Base-by-base conservation (phyloP, 2,113 vertebrate genomes). In the Psittacara wagleri region DNA sequence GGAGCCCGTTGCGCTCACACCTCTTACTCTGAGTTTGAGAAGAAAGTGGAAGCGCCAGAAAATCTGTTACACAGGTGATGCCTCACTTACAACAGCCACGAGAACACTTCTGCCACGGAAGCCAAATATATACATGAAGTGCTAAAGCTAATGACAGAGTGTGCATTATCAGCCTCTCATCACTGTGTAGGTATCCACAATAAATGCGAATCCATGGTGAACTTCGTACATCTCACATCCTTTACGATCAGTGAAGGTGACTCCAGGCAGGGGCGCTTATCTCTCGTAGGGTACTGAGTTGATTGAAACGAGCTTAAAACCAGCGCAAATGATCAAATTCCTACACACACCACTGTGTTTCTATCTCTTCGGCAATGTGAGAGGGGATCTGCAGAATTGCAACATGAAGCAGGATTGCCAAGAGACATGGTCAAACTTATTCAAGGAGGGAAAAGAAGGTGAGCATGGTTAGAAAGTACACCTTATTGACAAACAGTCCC, bases 61-160 rank as follows among this genome's bases (percentile, higher is more conserved):
- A 96, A 91, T 95, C 94, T 95, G 96, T 96, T 97, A 95, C 87
- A 91, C 96, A 97, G 96, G 95, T 96, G 95, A 96, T 95, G 92
- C 93, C 51, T 90, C 93, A 61, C 96, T 96, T 96, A 63, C 90
- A 96, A 94, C 95, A 97, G 74, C 90, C 93, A 89, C 0, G 78
- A 90, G 92, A 96, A 97, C 59, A 22, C 69, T 96, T 66, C 95
- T 96, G 90, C 92, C 78, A 67, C 17, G 44, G 86, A 82, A 97
- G 87, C 91, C 96, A 95, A 93, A 97, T 96, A 95, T 96, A 96
- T 92, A 69, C 76, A 85, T 88, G 91, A 96, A 90, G 94, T 97
- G 96, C 91, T 96, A 94, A 97, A 96, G 94, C 92, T 94, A 96
- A 96, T 94, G 94, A 96, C 94, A 96, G 94, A 75, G 94, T 73